Conservation (phyloP, 2,888 invertebrate species). For the Agrypnus murinus region DNA sequence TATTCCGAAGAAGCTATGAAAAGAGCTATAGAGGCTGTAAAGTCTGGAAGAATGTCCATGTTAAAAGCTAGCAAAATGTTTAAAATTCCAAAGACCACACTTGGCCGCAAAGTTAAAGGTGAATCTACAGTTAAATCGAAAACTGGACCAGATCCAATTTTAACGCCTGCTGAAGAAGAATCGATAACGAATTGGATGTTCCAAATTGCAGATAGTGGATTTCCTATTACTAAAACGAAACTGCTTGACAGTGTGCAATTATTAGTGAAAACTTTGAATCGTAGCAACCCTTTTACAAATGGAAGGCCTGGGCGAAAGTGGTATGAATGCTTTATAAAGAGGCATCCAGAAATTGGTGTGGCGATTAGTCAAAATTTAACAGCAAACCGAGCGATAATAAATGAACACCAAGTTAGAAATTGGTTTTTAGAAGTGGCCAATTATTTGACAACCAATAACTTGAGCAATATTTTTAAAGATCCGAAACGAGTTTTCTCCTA, state of each 20-base stretch:
- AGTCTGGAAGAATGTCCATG: no score
- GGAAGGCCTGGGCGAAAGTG: constrained; percentile 52
- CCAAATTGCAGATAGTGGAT: constrained; percentile 26
- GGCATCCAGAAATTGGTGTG: constrained; percentile 56
- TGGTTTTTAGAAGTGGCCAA: constrained; percentile 62
- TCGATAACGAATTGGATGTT: constrained; percentile 25
- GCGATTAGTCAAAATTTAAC: constrained; percentile 61
- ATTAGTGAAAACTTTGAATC: constrained; percentile 1
- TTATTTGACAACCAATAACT: constrained; percentile 58
- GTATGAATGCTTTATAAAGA: constrained; percentile 54
- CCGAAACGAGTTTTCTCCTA: constrained; percentile 11
- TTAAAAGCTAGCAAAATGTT: no score
- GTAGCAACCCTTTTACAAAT: not conserved
- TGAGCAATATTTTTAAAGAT: constrained; percentile 51
- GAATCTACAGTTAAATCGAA: constrained; percentile 24
- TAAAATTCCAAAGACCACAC: constrained; percentile 24
- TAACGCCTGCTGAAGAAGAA: constrained; percentile 36
- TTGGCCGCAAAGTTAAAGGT: constrained; percentile 1
- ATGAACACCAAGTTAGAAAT: constrained; percentile 52
- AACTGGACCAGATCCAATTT: constrained; percentile 24
- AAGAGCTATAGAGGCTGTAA: no score
- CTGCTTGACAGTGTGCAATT: constrained; percentile 35
- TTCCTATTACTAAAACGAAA: constrained; percentile 39
- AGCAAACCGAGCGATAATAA: constrained; percentile 57
- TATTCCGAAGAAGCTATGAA: no score